A percentile compares a stretch with the other conserved stretches of the same genome.
These are phyloP conservation scores for Venustaconcha ellipsiformis DNA, from an alignment of 1,140 invertebrate genomes.

Conservation along the genomic window DNA sequence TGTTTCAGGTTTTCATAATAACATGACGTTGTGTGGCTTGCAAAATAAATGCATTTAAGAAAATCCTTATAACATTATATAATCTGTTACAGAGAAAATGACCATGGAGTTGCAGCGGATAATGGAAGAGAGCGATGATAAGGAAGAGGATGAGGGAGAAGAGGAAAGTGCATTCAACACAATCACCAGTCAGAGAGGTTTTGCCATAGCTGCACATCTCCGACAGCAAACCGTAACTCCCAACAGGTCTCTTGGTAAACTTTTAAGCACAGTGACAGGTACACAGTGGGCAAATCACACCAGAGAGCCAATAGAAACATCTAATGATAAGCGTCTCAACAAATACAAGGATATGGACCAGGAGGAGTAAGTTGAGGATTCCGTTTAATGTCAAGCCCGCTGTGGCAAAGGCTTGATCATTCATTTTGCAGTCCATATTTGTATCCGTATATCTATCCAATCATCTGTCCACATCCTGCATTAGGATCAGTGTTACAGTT, in stretches of 20 bases:
- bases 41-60: too few species aligned
- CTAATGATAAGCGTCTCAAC: constrained; percentile 46
- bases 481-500: too few species aligned
- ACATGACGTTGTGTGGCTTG: too few species aligned
- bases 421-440: too few species aligned
- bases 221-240: not conserved
- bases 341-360: constrained; percentile 59
- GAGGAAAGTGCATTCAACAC: constrained; percentile 59
- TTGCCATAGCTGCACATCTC: not conserved
- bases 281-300: not conserved
- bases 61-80: too few species aligned
- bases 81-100: constrained; percentile 46
- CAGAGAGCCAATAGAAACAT: constrained; percentile 21
- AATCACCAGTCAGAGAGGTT: constrained; percentile 50
- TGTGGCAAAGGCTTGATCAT: too few species aligned
- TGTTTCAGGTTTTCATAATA: too few species aligned
- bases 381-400: too few species aligned
- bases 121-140: constrained; percentile 29
- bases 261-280: not conserved
- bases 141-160: constrained; percentile 34
- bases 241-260: not conserved
- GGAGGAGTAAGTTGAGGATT: constrained; percentile 47
- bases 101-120: constrained; percentile 53
- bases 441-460: too few species aligned
- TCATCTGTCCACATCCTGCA: too few species aligned